Conservation (phyloP, 2,888 invertebrate genomes). For the Tipula unca region DNA sequence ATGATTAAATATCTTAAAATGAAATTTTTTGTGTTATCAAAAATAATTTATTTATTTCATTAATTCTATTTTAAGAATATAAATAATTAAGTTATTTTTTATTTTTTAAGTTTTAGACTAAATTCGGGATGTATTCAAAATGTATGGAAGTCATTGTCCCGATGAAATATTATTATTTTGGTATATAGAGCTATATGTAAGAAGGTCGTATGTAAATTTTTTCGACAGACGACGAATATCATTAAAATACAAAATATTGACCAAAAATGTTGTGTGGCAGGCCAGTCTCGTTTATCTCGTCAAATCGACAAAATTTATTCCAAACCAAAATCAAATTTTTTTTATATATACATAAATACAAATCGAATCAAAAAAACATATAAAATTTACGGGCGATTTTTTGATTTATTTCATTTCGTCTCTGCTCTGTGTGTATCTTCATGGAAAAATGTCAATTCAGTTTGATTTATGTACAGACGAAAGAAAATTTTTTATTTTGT, state of each 20-base stretch:
- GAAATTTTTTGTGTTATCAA: background rate
- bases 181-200: too few relatives aligned
- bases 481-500: too few relatives aligned
- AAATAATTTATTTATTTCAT: background rate
- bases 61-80: background rate
- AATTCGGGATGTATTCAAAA: background rate
- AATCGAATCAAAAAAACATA: background rate
- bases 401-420: background rate
- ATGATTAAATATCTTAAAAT: background rate
- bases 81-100: background rate
- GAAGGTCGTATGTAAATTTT: background rate
- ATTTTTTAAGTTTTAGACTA: background rate
- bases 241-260: background rate
- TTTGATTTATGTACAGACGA: background rate
- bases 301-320: background rate
- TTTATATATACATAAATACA: too few relatives aligned
- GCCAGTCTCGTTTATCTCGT: background rate
- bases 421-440: background rate
- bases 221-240: background rate
- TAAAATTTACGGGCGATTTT: conserved; percentile 14
- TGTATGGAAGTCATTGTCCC: background rate
- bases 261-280: background rate
- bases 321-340: background rate
- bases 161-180: background rate
- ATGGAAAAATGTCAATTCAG: background rate